phyloP scores from a whole-genome alignment of 2,888 invertebrate genomes.

The Sturmia bella region DNA sequence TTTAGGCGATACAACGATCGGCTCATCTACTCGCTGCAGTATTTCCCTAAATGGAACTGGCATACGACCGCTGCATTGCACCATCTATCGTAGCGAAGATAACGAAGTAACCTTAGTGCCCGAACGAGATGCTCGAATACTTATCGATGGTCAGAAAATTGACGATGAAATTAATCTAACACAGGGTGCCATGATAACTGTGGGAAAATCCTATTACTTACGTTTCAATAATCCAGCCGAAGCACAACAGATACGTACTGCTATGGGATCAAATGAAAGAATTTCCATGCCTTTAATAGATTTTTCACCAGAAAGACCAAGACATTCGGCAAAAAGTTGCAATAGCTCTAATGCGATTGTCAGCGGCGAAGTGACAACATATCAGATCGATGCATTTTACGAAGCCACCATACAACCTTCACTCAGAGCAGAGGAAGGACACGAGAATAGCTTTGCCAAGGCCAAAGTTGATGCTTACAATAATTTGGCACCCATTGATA shows the following conservation, averaged over 20 bases:
- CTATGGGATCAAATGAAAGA: conserved; percentile 86
- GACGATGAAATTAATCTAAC: conserved; percentile 88
- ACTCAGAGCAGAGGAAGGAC: not conserved
- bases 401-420: conserved; percentile 77
- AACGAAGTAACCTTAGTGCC: conserved; percentile 93
- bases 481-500: conserved; percentile 84
- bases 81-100: conserved; percentile 90
- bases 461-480: conserved; percentile 33
- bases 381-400: conserved; percentile 77
- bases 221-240: conserved; percentile 96
- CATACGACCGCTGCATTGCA: conserved; percentile 92
- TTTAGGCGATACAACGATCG: conserved; percentile 91
- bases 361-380: conserved; percentile 45
- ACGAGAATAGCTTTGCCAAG: conserved; percentile 42
- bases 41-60: conserved; percentile 93
- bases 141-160: conserved; percentile 89
- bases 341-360: conserved; percentile 48
- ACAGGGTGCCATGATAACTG: conserved; percentile 95
- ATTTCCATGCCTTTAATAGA: conserved; percentile 91
- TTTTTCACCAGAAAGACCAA: conserved; percentile 81
- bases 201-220: conserved; percentile 94
- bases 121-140: conserved; percentile 85
- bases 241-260: conserved; percentile 92
- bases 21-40: conserved; percentile 90
- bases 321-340: conserved; percentile 71